Evolutionary conservation across 2,113 vertebrate species (phyloP).

Genomic region (Leucosticte australis): DNA sequence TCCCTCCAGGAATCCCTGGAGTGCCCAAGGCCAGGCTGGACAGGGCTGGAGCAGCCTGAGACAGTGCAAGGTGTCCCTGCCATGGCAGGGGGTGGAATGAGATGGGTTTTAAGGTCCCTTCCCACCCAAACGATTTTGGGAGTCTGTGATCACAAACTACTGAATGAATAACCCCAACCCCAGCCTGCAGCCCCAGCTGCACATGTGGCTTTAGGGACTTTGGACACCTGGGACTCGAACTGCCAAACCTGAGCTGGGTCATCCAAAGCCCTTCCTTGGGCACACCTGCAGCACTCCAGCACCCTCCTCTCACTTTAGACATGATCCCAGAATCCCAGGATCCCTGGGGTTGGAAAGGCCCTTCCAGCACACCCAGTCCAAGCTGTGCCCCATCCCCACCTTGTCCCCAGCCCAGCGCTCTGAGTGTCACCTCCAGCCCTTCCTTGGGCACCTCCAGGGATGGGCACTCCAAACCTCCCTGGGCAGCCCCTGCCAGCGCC

Average conservation of each 20-base stretch:
- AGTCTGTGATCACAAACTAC: neutral
- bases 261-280: neutral
- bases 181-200: neutral
- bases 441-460: neutral
- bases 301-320: neutral
- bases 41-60: neutral
- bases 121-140: neutral
- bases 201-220: rapidly evolving
- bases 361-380: rapidly evolving
- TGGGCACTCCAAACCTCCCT: neutral
- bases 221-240: rapidly evolving
- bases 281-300: neutral
- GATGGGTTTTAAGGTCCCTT: neutral
- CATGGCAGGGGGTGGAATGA: neutral
- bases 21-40: neutral
- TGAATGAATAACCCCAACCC: neutral
- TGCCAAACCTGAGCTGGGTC: neutral
- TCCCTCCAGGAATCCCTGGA: neutral
- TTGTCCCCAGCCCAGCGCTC: neutral
- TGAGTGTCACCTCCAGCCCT: neutral
- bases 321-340: neutral
- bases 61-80: neutral
- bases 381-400: rapidly evolving
- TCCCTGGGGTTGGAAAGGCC: neutral
- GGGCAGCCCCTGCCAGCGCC: neutral